Percentiles rank a stretch among this genome's conserved stretches.
Conservation (phyloP, 2,113 vertebrate genomes). For the Xiphophorus couchianus region DNA sequence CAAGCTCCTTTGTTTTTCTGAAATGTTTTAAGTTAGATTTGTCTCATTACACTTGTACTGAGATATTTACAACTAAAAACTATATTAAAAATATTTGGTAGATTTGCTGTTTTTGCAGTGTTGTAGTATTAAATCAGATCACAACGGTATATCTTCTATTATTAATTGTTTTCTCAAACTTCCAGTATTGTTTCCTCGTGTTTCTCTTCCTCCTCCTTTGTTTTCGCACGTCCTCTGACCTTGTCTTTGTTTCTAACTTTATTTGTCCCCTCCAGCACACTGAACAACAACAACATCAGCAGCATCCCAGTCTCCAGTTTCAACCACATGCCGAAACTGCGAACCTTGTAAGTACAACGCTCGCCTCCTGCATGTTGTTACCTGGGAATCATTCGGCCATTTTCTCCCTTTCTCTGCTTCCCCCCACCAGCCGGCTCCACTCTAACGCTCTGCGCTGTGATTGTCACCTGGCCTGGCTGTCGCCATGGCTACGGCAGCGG, state of each 20-base stretch:
- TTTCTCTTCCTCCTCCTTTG: neutral
- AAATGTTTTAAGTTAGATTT: no score
- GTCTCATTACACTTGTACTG: no score
- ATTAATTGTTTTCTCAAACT: no score
- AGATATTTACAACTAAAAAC: no score
- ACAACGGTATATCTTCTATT: no score
- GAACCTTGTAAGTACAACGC: constrained; percentile 86
- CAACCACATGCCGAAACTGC: constrained; percentile 83
- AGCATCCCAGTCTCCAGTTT: constrained; percentile 92
- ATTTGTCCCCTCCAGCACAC: constrained; percentile 76
- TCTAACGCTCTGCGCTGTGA: constrained; percentile 91
- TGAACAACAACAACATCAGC: constrained; percentile 96
- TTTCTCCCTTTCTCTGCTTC: neutral
- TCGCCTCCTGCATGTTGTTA: neutral
- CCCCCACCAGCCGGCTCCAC: constrained; percentile 84
- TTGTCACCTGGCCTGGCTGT: constrained; percentile 93
- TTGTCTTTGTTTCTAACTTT: neutral
- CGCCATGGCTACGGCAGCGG: constrained; percentile 90
- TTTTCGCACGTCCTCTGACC: neutral
- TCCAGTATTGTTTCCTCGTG: neutral
- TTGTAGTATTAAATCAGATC: no score
- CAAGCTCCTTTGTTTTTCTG: no score
- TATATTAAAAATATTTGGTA: no score
- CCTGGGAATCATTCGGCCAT: neutral
- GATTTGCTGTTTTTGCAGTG: neutral